phyloP scores from a whole-genome alignment of 1,140 invertebrate genomes.

The Drosophila repleta region DNA sequence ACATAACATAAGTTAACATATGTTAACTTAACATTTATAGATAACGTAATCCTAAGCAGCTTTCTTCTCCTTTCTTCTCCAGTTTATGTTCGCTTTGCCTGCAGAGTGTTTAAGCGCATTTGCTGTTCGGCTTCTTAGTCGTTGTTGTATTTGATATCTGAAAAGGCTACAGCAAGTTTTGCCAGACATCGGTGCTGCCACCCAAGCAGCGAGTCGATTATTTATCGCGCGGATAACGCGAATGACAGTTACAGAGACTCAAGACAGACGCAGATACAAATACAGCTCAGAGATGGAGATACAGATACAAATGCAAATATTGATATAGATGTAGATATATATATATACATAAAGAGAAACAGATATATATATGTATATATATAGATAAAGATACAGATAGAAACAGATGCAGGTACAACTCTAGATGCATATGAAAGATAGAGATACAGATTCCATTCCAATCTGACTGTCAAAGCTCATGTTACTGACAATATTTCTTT shows the following conservation, averaged over 20 bases:
- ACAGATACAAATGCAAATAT: slow-evolving; percentile 7
- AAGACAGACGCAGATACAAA: slow-evolving; percentile 16
- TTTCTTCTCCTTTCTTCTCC: no score
- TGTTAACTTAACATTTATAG: no score
- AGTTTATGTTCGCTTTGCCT: no score
- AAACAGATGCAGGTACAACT: slow-evolving; percentile 13
- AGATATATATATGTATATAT: background rate
- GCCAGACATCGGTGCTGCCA: slow-evolving; percentile 17
- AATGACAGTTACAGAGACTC: slow-evolving; percentile 26
- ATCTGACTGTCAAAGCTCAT: no score
- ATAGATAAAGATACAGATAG: no score
- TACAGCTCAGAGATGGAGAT: slow-evolving; percentile 3
- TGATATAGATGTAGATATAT: background rate
- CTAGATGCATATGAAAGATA: slow-evolving; percentile 18
- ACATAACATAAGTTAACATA: no score
- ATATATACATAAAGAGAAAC: background rate
- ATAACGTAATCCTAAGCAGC: no score
- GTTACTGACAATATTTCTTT: no score
- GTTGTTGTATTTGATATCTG: background rate
- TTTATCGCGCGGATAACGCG: slow-evolving; percentile 45
- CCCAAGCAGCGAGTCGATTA: slow-evolving; percentile 42
- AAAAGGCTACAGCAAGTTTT: slow-evolving; percentile 10
- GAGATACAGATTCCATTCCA: background rate
- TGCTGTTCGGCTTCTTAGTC: background rate
- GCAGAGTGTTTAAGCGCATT: background rate